Base-by-base conservation (phyloP, 92 coral and sea anemone species). In the Muricea muricata region DNA sequence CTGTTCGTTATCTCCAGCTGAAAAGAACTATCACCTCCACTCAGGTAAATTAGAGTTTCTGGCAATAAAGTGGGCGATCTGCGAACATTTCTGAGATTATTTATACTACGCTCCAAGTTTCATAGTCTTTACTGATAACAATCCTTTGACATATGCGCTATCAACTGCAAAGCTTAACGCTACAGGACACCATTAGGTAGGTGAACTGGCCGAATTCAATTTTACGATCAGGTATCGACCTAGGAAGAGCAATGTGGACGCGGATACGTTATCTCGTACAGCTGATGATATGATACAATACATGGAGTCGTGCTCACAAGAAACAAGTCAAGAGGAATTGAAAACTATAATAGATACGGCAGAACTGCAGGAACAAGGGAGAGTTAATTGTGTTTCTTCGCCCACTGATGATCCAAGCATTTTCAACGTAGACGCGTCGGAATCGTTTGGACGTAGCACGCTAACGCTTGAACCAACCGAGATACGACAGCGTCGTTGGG, bases 21-120 rank as follows among this genome's bases (percentile, higher is more conserved):
- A 87, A 57, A 80, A 71, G 56, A 87, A 87, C 29, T 87, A 87
- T 68, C 90, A 87, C 71, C 87, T 87, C 14, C 87, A 73, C 33
- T 58, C 91, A 7, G 72, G 87, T 17, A 87, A 74, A 56, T 21
- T 88, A 79, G 91, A 88, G n/a, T 76, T 78, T 63, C 55, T 84
- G 2, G 84, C 88, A 13, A 60, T 75, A 7, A 85, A 85, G 0
- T 71, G 80, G 86, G 80, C 86, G 9, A 9, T 37, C 10, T 84
- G 88, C 65, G 83, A 84, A 28, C 88, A 85, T 34, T 85, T 85
- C 42, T 15, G 89, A 8, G 89, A 85, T 29, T 78, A 77, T 17
- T 84, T 85, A 2, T 86, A 78, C 77, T 67, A 86, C 34, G 84
- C 9, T 4, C 42, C 42, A 37, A 37, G 42, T 37, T 37, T 37